Base-by-base conservation (phyloP, 2,797 vertebrate genomes). In the Myoxocephalus aenaeus region DNA sequence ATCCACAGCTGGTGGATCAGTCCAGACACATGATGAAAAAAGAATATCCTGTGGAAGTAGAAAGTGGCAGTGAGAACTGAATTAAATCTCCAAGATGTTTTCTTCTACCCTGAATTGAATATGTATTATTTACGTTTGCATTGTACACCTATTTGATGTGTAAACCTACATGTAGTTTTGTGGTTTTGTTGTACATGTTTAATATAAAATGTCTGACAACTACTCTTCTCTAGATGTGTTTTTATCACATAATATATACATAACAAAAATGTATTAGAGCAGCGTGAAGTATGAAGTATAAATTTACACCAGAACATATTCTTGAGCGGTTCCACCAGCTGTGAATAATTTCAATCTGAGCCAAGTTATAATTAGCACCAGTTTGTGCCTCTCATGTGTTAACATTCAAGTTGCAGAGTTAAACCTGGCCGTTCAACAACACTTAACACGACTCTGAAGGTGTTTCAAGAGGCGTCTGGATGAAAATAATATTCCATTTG, bases 241-340 rank as follows among this genome's bases (percentile, higher is more conserved):
- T 25, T 42, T 42, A 44, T 62, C 20, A 62, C 58, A 62, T 14
- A 36, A 11, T 58, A 62, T 36, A n/a, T 25, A 27, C 2, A 75
- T 17, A 46, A 69, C 36, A 44, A 14, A 84, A 64, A 61, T 29
- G 32, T 70, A 22, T 50, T 14, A 70, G 15, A 78, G 80, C 65
- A 81, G 86, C 25, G 0, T 58, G 20, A 56, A 65, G 68, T 57
- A 7, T 62, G 46, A 69, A n/a, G 14, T 72, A 7, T 51, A 27
- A 27, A 59, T 50, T 46, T 9, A 56, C 63, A 65, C 56, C 44
- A 27, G 57, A 58, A 38, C 51, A 73, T 63, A 51, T 68, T 74
- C 7, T 74, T 48, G 20, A 38, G 42, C 17, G 3, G 63, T 40
- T 65, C 73, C 73, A 82, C 59, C 76, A 82, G 67, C 64, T 88